Conservation (phyloP, 2,888 invertebrate species). For the Ennomos erosarius region DNA sequence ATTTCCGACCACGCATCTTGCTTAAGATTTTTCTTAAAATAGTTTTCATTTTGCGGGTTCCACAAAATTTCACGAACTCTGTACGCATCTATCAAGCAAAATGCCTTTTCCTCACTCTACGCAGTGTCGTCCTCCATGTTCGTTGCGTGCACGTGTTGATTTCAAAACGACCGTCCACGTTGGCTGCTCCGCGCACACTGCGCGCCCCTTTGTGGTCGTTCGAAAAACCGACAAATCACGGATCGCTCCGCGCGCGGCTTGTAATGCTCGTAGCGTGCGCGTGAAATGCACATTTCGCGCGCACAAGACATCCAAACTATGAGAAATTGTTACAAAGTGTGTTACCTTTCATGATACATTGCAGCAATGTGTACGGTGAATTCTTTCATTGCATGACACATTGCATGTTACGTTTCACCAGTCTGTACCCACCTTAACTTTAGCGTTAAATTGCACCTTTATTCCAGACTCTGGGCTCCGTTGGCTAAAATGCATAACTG, state of each 20-base stretch:
- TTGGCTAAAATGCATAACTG: too few species aligned
- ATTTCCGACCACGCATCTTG: slow-evolving; percentile 34
- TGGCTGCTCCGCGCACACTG: slow-evolving; percentile 18
- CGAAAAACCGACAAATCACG: slow-evolving; percentile 34
- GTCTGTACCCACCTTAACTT: slow-evolving; percentile 9
- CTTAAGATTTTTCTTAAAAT: slow-evolving; percentile 32
- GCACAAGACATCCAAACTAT: slow-evolving; percentile 11
- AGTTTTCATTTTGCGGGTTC: slow-evolving; percentile 35
- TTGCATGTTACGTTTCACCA: slow-evolving; percentile 23
- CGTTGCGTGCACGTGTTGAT: slow-evolving; percentile 25
- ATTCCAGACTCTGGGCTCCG: too few species aligned
- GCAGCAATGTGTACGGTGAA: slow-evolving; percentile 21
- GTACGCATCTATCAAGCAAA: slow-evolving; percentile 36
- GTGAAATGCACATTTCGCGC: too few species aligned
- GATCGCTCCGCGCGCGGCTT: slow-evolving; percentile 27
- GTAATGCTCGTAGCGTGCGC: too few species aligned
- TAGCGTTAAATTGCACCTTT: too few species aligned
- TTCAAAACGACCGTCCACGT: slow-evolving; percentile 2
- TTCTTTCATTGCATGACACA: slow-evolving; percentile 25
- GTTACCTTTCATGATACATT: slow-evolving; percentile 32
- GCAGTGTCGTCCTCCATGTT: slow-evolving; percentile 32
- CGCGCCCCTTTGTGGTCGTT: slow-evolving; percentile 33
- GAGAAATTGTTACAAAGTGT: slow-evolving; percentile 22
- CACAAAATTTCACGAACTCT: slow-evolving; percentile 36
- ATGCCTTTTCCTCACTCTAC: slow-evolving; percentile 19